phyloP scores from a whole-genome alignment of 1,140 invertebrate genomes.

The Anoplolepis gracilipes region DNA sequence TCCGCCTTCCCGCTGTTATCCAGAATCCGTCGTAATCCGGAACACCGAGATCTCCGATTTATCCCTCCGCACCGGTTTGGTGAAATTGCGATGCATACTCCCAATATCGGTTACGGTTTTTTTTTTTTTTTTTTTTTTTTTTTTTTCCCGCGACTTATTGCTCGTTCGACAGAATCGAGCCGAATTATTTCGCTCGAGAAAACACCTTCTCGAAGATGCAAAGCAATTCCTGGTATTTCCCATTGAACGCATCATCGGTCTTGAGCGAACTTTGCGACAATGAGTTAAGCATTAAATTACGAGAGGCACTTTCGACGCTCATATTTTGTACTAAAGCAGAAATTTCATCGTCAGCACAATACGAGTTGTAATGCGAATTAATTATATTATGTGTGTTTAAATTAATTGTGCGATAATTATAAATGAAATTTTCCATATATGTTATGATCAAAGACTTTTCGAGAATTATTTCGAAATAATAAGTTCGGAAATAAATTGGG shows the following conservation, averaged over 20 bases:
- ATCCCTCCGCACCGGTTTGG: constrained; percentile 22
- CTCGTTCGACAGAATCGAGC: constrained; percentile 18
- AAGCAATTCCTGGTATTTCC: constrained; percentile 7
- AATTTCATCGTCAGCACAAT: background rate
- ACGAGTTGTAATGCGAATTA: background rate
- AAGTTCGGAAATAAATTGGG: background rate
- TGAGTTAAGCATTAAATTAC: background rate
- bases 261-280: background rate
- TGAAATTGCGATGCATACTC: constrained; percentile 18
- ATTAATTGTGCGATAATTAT: too few species aligned
- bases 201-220: constrained; percentile 6
- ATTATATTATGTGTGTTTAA: too few species aligned
- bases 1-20: background rate
- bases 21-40: constrained; percentile 24
- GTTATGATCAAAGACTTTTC: background rate
- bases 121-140: constrained; percentile 19
- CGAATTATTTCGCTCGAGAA: constrained; percentile 31
- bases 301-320: background rate
- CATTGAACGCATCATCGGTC: constrained; percentile 28
- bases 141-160: background rate
- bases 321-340: too few species aligned
- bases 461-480: background rate
- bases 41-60: constrained; percentile 40
- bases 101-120: constrained; percentile 49
- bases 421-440: background rate